Evolutionary conservation across 2,113 vertebrate species (phyloP).

Genomic region (Brachypteracias leptosomus): DNA sequence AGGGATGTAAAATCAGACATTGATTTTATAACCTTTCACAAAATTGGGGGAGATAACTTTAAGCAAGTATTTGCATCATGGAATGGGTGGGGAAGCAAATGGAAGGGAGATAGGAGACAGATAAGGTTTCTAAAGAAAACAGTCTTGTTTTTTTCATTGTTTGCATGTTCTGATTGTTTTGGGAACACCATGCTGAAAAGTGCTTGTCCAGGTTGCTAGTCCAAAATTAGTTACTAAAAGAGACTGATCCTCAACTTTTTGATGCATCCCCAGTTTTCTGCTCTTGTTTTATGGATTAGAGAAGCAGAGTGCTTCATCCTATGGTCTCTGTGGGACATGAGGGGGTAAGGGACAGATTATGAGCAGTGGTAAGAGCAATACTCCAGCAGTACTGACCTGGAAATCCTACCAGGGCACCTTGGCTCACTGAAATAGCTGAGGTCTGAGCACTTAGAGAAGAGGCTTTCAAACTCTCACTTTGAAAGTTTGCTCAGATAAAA

Average conservation of each 20-base stretch:
- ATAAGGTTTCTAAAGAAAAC: background rate
- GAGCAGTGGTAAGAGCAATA: background rate
- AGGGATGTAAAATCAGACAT: background rate
- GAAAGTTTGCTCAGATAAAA: background rate
- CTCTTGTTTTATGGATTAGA: background rate
- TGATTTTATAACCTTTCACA: background rate
- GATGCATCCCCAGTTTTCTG: background rate
- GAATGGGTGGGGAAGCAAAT: accelerated
- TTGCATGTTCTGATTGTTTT: background rate
- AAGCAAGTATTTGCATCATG: background rate
- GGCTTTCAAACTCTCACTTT: background rate
- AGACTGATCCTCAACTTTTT: background rate
- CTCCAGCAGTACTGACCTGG: background rate
- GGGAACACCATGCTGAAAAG: background rate
- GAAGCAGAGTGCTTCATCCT: background rate
- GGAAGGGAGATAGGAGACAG: background rate
- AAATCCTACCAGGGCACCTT: background rate
- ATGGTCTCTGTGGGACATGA: background rate
- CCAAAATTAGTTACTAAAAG: background rate
- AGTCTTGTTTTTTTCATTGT: background rate
- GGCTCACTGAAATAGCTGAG: background rate
- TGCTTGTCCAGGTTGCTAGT: background rate
- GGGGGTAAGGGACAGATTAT: background rate
- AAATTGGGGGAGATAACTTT: background rate
- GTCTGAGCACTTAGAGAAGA: background rate